phyloP scores from a whole-genome alignment of 1,140 invertebrate genomes.

The Helicoverpa zea region DNA sequence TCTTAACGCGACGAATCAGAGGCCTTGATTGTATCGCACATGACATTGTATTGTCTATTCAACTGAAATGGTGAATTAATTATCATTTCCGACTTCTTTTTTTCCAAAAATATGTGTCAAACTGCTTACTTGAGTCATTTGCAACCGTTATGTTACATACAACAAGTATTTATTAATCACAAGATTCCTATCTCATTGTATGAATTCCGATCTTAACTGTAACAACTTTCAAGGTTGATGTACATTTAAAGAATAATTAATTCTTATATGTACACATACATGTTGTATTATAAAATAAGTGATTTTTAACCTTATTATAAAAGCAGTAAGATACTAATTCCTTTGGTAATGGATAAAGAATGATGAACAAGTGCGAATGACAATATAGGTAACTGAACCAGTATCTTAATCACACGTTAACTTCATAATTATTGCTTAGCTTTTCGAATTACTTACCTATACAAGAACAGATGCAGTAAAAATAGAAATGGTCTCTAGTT shows the following conservation, averaged over 20 bases:
- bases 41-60: constrained; percentile 25
- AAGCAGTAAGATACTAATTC: background rate
- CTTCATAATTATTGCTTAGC: too few relatives aligned
- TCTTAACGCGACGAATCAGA: constrained; percentile 46
- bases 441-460: too few relatives aligned
- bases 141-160: background rate
- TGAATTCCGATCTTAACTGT: constrained; percentile 37
- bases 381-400: background rate
- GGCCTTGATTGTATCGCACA: constrained; percentile 50
- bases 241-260: constrained; percentile 15
- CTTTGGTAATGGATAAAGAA: background rate
- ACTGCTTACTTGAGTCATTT: background rate
- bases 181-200: constrained; percentile 11
- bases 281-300: background rate
- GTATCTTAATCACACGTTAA: background rate
- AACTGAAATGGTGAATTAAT: constrained; percentile 2
- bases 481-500: too few relatives aligned
- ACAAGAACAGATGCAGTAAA: too few relatives aligned
- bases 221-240: constrained; percentile 24
- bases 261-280: background rate
- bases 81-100: constrained; percentile 3
- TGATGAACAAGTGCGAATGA: background rate
- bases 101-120: background rate
- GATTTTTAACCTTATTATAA: background rate
- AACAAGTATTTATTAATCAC: constrained; percentile 14